Evolutionary conservation across 2,113 vertebrate species (phyloP).

Genomic region (Scomber scombrus): DNA sequence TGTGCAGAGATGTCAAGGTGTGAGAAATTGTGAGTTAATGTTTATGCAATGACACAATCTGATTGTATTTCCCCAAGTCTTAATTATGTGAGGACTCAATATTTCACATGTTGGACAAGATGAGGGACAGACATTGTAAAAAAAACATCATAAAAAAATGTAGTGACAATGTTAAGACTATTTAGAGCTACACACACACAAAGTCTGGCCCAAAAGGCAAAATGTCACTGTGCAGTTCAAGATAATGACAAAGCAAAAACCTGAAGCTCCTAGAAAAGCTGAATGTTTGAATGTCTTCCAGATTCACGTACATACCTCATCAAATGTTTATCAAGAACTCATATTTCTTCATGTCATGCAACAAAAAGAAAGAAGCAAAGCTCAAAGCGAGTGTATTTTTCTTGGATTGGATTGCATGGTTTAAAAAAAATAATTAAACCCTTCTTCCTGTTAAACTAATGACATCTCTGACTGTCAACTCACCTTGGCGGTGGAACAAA

Average conservation of each 20-base stretch:
- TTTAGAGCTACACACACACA: not conserved
- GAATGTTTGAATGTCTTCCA: not conserved
- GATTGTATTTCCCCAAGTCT: not conserved
- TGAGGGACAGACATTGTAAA: not conserved
- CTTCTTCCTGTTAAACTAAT: conserved; percentile 24
- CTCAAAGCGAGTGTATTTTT: not conserved
- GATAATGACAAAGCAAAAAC: not conserved
- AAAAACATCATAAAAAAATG: not conserved
- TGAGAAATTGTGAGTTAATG: not conserved
- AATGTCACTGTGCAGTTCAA: not conserved
- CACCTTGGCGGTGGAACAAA: conserved; percentile 66
- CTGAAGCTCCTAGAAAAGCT: too few relatives aligned
- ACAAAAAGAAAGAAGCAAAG: not conserved
- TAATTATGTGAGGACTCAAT: conserved; percentile 26
- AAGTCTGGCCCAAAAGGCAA: not conserved
- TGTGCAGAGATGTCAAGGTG: not conserved
- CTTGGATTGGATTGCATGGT: not conserved
- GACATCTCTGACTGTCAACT: conserved; percentile 38
- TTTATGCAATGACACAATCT: conserved; percentile 2
- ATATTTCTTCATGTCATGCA: not conserved
- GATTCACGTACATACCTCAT: conserved; percentile 7
- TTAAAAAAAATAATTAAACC: not conserved
- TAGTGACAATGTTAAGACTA: not conserved
- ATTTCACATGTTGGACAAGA: conserved; percentile 16
- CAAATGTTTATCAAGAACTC: not conserved